Base-by-base conservation (phyloP, 2,113 vertebrate genomes). In the Mastomys coucha region DNA sequence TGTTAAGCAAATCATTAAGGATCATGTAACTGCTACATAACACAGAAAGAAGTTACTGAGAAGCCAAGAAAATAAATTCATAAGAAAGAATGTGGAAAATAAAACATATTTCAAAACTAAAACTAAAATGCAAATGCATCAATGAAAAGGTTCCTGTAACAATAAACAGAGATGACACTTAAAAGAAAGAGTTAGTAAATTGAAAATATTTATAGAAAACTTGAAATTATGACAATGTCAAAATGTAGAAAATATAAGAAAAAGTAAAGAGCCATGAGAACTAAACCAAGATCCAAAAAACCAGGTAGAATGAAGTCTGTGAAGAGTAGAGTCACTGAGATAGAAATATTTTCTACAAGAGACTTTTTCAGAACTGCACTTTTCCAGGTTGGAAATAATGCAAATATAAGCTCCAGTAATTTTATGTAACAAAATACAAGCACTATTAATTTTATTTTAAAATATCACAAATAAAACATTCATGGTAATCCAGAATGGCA, bases 101-200 rank as follows among this genome's bases (percentile, higher is more conserved):
- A 4, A 91, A 89, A 7, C 93, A 75, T 33, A 87, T 89, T 77
- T 86, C 31, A 75, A 95, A 96, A 80, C 78, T 60, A 75, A 94
- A 96, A 73, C 20, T 19, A 78, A 95, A 70, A 58, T 76, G 11
- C 31, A 91, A 92, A 85, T 85, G 28, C 5, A 53, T 49, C 19
- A 84, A 76, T 16, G 20, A 70, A n/a, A 88, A 36, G 20, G 33
- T 56, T 53, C 22, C 31, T 78, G 19, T 33, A 22, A 9, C 5
- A 53, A 80, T 89, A 72, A 67, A 91, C 87, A 89, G 51, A 20
- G 17, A 51, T 92, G 14, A n/a, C 70, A 60, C 20, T 85, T 96
- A 88, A 22, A 89, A 89, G 65, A 36, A 76, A 73, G 70, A 22
- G 39, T 42, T 42, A 12, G 72, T 22, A 39, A 39, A 13, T 20